Evolutionary conservation across 2,888 invertebrate genomes (phyloP).

Genomic region (Acrobasis repandana): DNA sequence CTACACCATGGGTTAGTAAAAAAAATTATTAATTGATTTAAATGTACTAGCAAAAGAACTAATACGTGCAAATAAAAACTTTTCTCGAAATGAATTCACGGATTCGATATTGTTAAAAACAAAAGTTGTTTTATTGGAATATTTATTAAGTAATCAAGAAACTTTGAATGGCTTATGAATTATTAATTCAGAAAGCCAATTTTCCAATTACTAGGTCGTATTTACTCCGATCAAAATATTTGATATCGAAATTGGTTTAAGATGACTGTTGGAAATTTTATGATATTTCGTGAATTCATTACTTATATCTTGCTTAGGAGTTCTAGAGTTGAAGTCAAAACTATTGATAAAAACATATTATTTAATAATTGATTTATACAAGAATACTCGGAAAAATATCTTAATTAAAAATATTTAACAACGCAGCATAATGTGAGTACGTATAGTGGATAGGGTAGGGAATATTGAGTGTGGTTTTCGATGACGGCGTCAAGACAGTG

Average conservation of each 20-base stretch:
- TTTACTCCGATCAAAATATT: not conserved
- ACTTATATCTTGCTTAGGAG: not conserved
- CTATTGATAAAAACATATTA: too few relatives aligned
- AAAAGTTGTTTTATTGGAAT: not conserved
- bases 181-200: conserved; percentile 1
- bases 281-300: not conserved
- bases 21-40: too few relatives aligned
- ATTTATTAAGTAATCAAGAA: conserved; percentile 2
- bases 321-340: too few relatives aligned
- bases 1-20: too few relatives aligned
- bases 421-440: too few relatives aligned
- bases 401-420: too few relatives aligned
- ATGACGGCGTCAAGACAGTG: too few relatives aligned
- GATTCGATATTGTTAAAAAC: not conserved
- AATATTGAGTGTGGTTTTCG: too few relatives aligned
- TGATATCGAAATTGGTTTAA: not conserved
- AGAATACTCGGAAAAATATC: too few relatives aligned
- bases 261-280: not conserved
- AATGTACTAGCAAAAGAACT: too few relatives aligned
- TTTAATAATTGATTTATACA: too few relatives aligned
- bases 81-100: not conserved
- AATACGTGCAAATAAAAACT: not conserved
- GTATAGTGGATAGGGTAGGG: too few relatives aligned
- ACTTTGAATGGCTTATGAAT: conserved; percentile 5
- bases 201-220: conserved; percentile 7